phyloP scores from a whole-genome alignment of 2,113 vertebrate species.

The Panthera uncia region DNA sequence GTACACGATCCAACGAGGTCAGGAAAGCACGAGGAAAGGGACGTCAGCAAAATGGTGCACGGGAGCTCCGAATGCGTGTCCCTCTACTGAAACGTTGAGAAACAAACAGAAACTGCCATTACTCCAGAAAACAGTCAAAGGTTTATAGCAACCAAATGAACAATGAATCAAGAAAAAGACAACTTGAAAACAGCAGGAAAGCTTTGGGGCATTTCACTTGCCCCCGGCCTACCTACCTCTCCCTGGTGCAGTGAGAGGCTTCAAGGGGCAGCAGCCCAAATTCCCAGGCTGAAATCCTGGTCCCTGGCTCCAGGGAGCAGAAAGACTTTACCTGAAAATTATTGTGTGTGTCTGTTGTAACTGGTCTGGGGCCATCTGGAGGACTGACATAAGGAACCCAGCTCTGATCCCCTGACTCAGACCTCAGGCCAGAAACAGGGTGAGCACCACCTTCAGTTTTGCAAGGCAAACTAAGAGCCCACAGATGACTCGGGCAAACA shows the following conservation, averaged over 20 bases:
- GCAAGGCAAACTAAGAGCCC: neutral
- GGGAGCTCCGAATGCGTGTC: neutral
- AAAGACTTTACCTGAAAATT: neutral
- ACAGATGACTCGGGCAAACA: neutral
- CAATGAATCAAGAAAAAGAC: neutral
- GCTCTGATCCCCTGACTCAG: neutral
- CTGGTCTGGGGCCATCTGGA: neutral
- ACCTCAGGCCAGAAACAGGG: neutral
- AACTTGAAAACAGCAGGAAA: neutral
- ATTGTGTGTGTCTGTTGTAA: neutral
- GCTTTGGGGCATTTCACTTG: neutral
- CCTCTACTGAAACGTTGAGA: neutral
- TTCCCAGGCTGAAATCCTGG: neutral
- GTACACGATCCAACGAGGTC: neutral
- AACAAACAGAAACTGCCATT: neutral
- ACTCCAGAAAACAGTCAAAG: neutral
- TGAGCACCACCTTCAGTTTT: neutral
- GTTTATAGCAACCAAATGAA: neutral
- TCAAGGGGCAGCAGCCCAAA: no score
- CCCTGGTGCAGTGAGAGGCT: neutral
- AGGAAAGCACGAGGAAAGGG: neutral
- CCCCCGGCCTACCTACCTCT: neutral
- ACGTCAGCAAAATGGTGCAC: neutral
- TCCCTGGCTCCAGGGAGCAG: neutral
- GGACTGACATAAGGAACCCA: neutral